phyloP scores from a whole-genome alignment of 2,113 vertebrate species.

The Macheiramphus alcinus region DNA sequence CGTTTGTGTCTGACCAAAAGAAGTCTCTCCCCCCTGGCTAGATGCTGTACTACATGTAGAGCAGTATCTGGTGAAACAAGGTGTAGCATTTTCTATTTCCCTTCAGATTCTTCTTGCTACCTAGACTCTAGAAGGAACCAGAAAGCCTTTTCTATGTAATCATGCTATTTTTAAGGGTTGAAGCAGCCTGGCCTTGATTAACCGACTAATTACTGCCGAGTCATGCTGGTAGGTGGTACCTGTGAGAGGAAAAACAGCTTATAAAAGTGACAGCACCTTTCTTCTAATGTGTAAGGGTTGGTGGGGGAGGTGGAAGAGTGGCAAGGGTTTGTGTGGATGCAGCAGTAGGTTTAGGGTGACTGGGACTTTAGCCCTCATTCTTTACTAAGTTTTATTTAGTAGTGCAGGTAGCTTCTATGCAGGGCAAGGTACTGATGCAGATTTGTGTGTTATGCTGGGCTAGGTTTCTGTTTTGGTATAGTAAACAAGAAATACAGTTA shows the following conservation, averaged over 20 bases:
- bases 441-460: neutral
- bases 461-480: neutral
- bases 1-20: slow-evolving; percentile 25
- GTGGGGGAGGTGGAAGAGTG: neutral
- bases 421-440: neutral
- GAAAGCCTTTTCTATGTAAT: neutral
- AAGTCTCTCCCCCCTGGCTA: slow-evolving; percentile 11
- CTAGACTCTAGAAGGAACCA: neutral
- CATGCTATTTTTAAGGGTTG: neutral
- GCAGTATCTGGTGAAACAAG: neutral
- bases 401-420: neutral
- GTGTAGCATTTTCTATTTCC: neutral
- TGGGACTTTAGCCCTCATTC: neutral
- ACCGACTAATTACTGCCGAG: neutral
- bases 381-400: neutral
- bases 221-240: neutral
- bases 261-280: neutral
- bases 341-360: neutral
- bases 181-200: neutral
- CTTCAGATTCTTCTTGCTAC: neutral
- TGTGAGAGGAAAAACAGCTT: neutral
- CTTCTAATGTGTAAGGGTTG: neutral
- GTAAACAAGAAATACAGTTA: neutral
- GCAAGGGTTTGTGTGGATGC: neutral
- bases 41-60: neutral